Evolutionary conservation across 2,888 invertebrate genomes (phyloP), one percentile per base, ranked within the genome.

Genomic region (Nowickia ferox): DNA sequence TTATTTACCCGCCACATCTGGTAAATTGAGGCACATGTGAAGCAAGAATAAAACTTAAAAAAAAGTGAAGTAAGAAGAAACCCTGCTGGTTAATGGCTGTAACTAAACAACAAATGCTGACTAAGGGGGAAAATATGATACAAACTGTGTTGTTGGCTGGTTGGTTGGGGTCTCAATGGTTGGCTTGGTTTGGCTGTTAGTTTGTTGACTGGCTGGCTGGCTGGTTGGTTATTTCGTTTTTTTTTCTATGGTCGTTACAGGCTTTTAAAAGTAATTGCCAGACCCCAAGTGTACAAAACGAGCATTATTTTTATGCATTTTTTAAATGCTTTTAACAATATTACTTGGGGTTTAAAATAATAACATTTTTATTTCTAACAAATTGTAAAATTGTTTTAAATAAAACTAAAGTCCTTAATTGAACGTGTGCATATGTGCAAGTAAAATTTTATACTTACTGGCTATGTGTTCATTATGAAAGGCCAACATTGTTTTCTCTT

Each of bases 391-490:
- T 76, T 69, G 22, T 53, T 69, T 53, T 82, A 40, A 59, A 65
- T 72, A 66, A 79, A 53, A 63, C 40, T 74, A 69, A 63, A 78
- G 69, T 48, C 0, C 53, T 66, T 22, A 77, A 61, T 42, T 48
- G 44, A 46, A 44, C 63, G 42, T 44, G 19, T 61, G n/a, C 38
- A 22, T n/a, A 65, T 2, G 30, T 5, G 30, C 30, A 30, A 30
- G 30, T 30, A 30, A 38, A 57, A 48, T 55, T 9, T 13, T 9
- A 40, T 89, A 92, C 92, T 92, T 88, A 92, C 92, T 92, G 89
- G 92, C 92, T 88, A 92, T 92, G 88, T 92, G 92, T 88, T 93
- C 92, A 90, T 92, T 93, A 90, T 92, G 92, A 89, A 92, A 92
- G 92, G 92, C 92, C 92, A 92, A 92, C 92, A 93, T 92, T 92